Base-by-base conservation (phyloP, 2,888 invertebrate species). In the Pristionchus entomophagus region DNA sequence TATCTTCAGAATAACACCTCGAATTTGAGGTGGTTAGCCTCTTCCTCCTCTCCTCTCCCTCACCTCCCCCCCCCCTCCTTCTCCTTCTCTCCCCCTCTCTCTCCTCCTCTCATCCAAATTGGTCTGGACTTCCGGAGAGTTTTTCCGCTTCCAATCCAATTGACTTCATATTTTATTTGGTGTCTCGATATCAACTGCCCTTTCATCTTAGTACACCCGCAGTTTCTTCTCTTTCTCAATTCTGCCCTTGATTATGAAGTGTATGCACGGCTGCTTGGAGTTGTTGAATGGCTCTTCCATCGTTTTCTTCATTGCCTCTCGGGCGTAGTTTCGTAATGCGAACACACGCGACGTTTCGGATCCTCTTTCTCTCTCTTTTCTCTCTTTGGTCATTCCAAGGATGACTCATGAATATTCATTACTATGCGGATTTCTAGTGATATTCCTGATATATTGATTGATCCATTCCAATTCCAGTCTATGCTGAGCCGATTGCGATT, bases 101-200 rank as follows among this genome's bases (percentile, higher is more conserved):
- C 14, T 78, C 80, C 32, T 77, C 77, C 77, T 51, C 51, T 51
- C 78, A 49, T 80, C 78, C 41, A 49, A 53, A 49, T 80, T 53
- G 49, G 51, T 35, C 53, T 32, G 32, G 22, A 53, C 80, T 22
- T 49, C 53, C 80, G 49, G 80, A 49, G 80, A 53, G 80, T 80
- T 80, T 49, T 53, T 80, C 80, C 73, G 41, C 73, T 73, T 38
- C 73, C 73, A 73, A 73, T 73, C 32, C 80, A 80, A 80, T 80
- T 53, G 51, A 53, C 80, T 53, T 32, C 80, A 80, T 51, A 53
- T 49, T 80, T 80, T 80, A 51, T 41, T 80, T 53, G 26, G 73
- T 26, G 8, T 19, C 26, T n/a, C 41, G 73, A 45, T 73, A 14
- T 35, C 35, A 29, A 65, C 6, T 35, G 65, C 32, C 35, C 65